Evolutionary conservation across 2,888 invertebrate genomes (phyloP), one percentile per base, ranked within the genome.

Genomic region (Eristalinus aeneus): DNA sequence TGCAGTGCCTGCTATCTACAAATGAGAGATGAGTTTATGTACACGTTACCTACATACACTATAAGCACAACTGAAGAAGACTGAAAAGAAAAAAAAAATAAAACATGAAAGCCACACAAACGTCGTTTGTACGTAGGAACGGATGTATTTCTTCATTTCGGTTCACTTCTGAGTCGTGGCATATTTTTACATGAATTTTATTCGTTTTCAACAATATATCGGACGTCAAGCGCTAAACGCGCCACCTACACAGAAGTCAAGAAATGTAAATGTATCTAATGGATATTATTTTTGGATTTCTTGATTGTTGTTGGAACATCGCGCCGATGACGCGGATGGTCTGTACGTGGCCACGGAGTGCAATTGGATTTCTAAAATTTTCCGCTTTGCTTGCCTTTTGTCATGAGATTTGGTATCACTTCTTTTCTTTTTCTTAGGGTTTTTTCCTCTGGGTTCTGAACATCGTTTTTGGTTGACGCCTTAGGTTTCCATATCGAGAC

Each of bases 121-220:
- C 16, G 46, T 4, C 34, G 10, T 6, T 5, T 9, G 34, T 16
- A 46, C n/a, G 46, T 46, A 46, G 8, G 46, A 16, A 16, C 46
- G 23, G 65, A 53, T 46, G 54, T 54, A 58, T 85, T 76, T 85
- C 67, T 76, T 84, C 76, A 76, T 64, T 76, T 75, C 53, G 72
- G 76, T 84, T 75, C 76, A 85, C 68, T 77, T 80, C 27, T 63
- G 64, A 76, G 80, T 85, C 85, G 85, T 85, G 85, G 85, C 76
- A 85, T 85, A 85, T 85, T 85, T 85, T 85, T 77, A 76, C 85
- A 85, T 85, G 85, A 85, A 79, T 76, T 85, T 76, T 46, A 76
- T 72, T 80, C 53, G 34, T 69, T 67, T 36, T 69, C 60, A 46
- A 46, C 54, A 39, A 58, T 58, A 46, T 36, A 67, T 53, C 60